phyloP scores from a whole-genome alignment of 2,113 vertebrate species.

The Micronisus gabar region DNA sequence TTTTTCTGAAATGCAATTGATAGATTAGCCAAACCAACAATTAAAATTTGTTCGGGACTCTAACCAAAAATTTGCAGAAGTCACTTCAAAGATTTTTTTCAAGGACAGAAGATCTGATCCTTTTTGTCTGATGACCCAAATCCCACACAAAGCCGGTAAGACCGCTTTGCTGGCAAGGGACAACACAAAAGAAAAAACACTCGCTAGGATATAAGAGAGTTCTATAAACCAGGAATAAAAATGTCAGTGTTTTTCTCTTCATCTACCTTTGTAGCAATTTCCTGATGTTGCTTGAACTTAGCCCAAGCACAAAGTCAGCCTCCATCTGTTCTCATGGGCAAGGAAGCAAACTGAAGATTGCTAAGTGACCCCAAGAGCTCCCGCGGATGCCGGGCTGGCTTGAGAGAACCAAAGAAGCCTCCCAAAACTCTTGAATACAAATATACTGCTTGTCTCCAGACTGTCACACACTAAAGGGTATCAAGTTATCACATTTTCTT shows the following conservation, averaged over 20 bases:
- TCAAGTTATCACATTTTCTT: background rate
- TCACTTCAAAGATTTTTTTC: background rate
- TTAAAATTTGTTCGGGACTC: background rate
- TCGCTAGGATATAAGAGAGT: accelerated
- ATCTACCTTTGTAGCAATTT: background rate
- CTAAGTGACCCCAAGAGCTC: background rate
- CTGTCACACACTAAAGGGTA: background rate
- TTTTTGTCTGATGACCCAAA: background rate
- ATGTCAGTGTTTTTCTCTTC: background rate
- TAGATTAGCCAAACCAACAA: background rate
- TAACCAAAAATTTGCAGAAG: background rate
- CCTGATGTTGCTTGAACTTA: background rate
- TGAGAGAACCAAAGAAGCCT: background rate
- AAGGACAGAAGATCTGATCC: background rate
- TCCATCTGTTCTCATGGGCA: background rate
- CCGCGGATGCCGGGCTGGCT: accelerated
- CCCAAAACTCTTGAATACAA: background rate
- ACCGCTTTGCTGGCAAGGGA: background rate
- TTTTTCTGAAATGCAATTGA: background rate
- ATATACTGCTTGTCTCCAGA: no score
- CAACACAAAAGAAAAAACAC: background rate
- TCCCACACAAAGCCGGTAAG: background rate
- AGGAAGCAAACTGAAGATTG: background rate
- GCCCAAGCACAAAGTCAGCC: background rate
- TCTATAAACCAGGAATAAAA: background rate